These are phyloP conservation scores for Zaprionus lineosus DNA, from an alignment of 2,888 invertebrate species.

Conservation along the genomic window DNA sequence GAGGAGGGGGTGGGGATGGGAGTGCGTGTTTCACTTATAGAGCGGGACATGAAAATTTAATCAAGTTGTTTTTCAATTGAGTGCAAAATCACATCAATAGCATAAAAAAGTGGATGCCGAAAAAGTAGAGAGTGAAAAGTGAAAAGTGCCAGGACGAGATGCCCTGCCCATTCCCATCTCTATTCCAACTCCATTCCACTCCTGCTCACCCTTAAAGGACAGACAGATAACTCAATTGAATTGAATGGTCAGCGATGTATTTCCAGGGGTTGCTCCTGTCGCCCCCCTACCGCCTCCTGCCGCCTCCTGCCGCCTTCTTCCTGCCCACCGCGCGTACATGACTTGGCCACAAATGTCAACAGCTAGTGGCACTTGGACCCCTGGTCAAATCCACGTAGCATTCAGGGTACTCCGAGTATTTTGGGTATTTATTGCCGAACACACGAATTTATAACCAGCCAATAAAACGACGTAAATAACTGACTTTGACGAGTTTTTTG, in stretches of 20 bases:
- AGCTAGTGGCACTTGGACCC: conserved; percentile 31
- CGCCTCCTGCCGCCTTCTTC: not conserved
- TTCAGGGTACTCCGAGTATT: conserved; percentile 34
- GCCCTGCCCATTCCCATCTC: conserved; percentile 16
- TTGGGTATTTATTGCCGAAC: conserved; percentile 68
- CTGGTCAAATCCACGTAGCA: conserved; percentile 27
- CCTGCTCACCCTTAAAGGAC: not conserved
- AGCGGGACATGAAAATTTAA: conserved; percentile 72
- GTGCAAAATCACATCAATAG: conserved; percentile 80
- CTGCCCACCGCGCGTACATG: not conserved
- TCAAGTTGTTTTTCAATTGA: conserved; percentile 78
- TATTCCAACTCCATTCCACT: conserved; percentile 18
- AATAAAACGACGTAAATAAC: conserved; percentile 58
- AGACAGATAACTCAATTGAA: conserved; percentile 24
- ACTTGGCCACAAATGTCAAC: conserved; percentile 63
- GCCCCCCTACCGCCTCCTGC: not conserved
- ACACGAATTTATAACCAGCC: conserved; percentile 73
- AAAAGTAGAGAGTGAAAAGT: conserved; percentile 24
- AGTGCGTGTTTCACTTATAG: conserved; percentile 56
- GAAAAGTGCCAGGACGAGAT: conserved; percentile 42
- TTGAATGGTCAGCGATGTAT: conserved; percentile 48
- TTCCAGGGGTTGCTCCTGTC: conserved; percentile 35
- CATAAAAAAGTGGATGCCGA: conserved; percentile 43
- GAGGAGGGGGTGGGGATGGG: too few relatives aligned
- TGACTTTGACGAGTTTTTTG: conserved; percentile 58